phyloP scores from a whole-genome alignment of 2,888 invertebrate species.

The Lasioglossum morio region DNA sequence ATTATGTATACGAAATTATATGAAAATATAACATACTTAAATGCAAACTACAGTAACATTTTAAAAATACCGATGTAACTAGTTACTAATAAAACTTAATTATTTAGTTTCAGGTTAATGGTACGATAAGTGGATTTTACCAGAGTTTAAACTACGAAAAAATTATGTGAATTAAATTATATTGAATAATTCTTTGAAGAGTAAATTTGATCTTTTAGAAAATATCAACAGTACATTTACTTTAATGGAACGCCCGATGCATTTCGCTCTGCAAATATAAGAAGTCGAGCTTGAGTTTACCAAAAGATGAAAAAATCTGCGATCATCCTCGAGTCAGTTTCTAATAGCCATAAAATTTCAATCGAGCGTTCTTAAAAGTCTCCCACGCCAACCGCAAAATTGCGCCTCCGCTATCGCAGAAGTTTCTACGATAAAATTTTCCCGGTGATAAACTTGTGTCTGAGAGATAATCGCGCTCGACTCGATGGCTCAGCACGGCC shows the following conservation, averaged over 20 bases:
- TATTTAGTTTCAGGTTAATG: background rate
- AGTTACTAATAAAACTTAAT: background rate
- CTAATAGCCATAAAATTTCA: constrained; percentile 23
- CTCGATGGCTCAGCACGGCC: background rate
- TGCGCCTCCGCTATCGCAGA: background rate
- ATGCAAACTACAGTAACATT: background rate
- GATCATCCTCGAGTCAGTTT: background rate
- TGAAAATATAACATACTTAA: background rate
- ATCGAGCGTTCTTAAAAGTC: constrained; percentile 6
- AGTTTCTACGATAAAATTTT: constrained; percentile 28
- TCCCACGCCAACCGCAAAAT: constrained; percentile 1
- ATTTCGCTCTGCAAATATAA: background rate
- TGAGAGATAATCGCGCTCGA: constrained; percentile 8
- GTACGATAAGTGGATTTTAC: background rate
- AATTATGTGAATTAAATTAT: background rate
- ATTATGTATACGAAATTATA: no score
- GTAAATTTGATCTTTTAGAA: background rate
- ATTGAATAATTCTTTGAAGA: background rate
- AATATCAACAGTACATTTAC: background rate
- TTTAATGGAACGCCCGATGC: background rate
- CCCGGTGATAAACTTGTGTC: background rate
- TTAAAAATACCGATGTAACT: background rate
- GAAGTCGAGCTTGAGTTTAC: background rate
- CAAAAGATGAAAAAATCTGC: background rate
- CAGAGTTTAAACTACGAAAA: no score